Evolutionary conservation across 2,888 invertebrate species (phyloP).

Genomic region (Sinhomidia bicolor): DNA sequence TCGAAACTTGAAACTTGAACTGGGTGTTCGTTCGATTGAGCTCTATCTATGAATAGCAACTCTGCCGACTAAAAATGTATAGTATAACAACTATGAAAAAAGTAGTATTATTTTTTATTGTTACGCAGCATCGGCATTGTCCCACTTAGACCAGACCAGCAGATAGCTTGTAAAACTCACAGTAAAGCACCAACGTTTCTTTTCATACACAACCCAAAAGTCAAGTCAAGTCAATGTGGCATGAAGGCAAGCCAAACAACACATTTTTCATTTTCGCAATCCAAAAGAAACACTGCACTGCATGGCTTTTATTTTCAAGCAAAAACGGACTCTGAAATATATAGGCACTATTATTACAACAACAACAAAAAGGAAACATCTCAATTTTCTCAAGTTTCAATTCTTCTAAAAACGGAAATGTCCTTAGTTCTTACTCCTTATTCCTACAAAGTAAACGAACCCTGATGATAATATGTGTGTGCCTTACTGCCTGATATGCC

Average conservation of each 20-base stretch:
- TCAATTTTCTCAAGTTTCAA: conserved; percentile 20
- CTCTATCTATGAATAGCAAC: conserved; percentile 37
- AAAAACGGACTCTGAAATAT: neutral
- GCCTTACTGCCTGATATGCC: neutral
- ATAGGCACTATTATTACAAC: neutral
- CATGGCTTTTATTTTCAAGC: neutral
- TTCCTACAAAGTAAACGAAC: neutral
- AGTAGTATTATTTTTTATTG: neutral
- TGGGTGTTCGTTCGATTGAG: conserved; percentile 17
- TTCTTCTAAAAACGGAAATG: neutral
- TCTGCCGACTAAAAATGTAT: no score
- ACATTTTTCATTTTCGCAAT: conserved; percentile 18
- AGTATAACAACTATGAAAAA: neutral
- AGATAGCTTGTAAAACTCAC: neutral
- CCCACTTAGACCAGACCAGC: neutral
- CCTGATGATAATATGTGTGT: neutral
- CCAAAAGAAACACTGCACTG: neutral
- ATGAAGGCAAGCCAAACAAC: neutral
- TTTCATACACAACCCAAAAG: neutral
- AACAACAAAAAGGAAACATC: neutral
- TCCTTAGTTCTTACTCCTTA: neutral
- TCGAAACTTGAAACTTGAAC: conserved; percentile 27
- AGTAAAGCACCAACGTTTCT: neutral
- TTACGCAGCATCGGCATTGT: neutral
- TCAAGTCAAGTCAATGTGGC: neutral